A percentile compares a stretch with the other conserved stretches of the same genome.
Conservation (phyloP, 1,140 invertebrate genomes). For the Drosophila lacteicornis region DNA sequence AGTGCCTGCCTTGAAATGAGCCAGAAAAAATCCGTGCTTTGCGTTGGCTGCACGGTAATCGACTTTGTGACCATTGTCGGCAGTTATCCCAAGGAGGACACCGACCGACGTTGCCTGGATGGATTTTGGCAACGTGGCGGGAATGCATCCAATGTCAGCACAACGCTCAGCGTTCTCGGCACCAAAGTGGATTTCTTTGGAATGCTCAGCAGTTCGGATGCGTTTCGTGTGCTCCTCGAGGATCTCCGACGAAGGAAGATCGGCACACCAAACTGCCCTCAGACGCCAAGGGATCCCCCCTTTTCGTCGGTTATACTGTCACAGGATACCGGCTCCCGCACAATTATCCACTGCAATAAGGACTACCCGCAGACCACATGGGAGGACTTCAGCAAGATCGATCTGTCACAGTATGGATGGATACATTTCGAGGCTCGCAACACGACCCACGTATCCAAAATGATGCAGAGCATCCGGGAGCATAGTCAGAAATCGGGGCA, state of each 20-base stretch:
- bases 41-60: slow-evolving; percentile 86
- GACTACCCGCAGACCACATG: slow-evolving; percentile 87
- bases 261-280: slow-evolving; percentile 85
- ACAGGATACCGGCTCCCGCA: slow-evolving; percentile 87
- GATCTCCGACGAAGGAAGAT: slow-evolving; percentile 87
- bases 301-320: slow-evolving; percentile 87
- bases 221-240: slow-evolving; percentile 86
- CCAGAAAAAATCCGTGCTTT: slow-evolving; percentile 59
- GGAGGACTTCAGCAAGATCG: slow-evolving; percentile 87
- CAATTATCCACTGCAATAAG: slow-evolving; percentile 89
- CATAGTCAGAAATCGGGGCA: slow-evolving; percentile 84
- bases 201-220: slow-evolving; percentile 85
- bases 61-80: slow-evolving; percentile 86
- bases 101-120: slow-evolving; percentile 86
- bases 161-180: slow-evolving; percentile 88
- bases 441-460: slow-evolving; percentile 86
- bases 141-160: slow-evolving; percentile 90
- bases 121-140: slow-evolving; percentile 89
- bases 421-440: slow-evolving; percentile 91
- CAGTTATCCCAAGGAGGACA: slow-evolving; percentile 86
- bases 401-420: slow-evolving; percentile 87
- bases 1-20: slow-evolving; percentile 20
- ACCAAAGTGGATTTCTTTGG: slow-evolving; percentile 87
- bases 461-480: slow-evolving; percentile 87
- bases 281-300: slow-evolving; percentile 83